Conservation (phyloP, 2,797 vertebrate species). For the Silurus lanzhouensis region DNA sequence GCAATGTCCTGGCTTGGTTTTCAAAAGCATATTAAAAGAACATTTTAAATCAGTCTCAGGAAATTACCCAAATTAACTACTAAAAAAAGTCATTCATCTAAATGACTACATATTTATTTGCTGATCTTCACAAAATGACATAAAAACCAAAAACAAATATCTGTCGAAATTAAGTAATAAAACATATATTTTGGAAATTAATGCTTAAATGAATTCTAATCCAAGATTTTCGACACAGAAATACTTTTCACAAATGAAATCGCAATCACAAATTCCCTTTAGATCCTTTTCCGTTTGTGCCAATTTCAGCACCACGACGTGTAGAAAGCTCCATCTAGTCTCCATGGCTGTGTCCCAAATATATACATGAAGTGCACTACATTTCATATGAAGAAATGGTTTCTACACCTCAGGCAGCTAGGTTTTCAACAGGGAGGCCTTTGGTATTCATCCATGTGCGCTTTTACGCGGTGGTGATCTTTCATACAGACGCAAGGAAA, state of each 20-base stretch:
- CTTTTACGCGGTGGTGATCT: background rate
- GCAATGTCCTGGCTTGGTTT: background rate
- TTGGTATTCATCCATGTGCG: background rate
- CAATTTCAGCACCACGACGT: slow-evolving; percentile 57
- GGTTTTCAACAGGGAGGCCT: background rate
- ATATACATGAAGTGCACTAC: background rate
- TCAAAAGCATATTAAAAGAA: background rate
- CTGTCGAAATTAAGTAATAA: too few species aligned
- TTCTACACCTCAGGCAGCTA: too few species aligned
- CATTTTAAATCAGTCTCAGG: background rate
- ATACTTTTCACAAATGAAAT: too few species aligned
- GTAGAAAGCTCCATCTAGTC: slow-evolving; percentile 56
- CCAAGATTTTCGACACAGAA: background rate
- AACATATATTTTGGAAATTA: too few species aligned
- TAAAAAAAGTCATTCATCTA: background rate
- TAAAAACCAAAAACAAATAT: background rate
- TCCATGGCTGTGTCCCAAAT: background rate
- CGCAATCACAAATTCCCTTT: background rate
- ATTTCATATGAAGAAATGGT: too few species aligned
- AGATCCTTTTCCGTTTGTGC: background rate
- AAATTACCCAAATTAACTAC: background rate
- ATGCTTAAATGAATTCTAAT: background rate
- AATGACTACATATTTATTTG: background rate
- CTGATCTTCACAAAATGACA: background rate
- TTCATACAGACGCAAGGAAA: background rate